These are phyloP conservation scores for Nansenia antarctica DNA, from an alignment of 2,113 vertebrate species.

Conservation along the genomic window DNA sequence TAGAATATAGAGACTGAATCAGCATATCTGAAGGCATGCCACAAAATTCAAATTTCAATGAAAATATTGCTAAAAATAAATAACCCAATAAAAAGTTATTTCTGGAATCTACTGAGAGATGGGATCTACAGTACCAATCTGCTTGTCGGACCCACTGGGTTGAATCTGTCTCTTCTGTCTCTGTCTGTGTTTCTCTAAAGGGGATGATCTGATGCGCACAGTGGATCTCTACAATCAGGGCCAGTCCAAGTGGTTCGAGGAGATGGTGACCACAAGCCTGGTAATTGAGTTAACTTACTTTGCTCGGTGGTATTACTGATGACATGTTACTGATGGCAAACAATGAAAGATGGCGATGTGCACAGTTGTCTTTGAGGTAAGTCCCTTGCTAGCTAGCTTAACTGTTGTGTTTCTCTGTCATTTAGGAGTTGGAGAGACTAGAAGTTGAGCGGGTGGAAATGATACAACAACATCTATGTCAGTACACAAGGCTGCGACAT, in stretches of 20 bases:
- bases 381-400: background rate
- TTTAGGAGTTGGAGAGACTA: slow-evolving; percentile 92
- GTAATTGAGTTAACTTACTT: slow-evolving; percentile 59
- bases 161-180: background rate
- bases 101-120: background rate
- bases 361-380: background rate
- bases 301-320: background rate
- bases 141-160: background rate
- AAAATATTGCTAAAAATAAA: too few species aligned
- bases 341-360: background rate
- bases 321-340: background rate
- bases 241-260: slow-evolving; percentile 98
- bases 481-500: slow-evolving; percentile 93
- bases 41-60: too few species aligned
- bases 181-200: slow-evolving; percentile 66
- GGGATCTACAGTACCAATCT: background rate
- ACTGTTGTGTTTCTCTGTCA: background rate
- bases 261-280: slow-evolving; percentile 97
- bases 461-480: slow-evolving; percentile 93
- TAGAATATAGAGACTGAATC: too few species aligned
- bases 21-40: too few species aligned
- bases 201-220: slow-evolving; percentile 96
- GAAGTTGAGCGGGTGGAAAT: slow-evolving; percentile 96
- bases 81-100: too few species aligned
- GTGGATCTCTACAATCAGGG: slow-evolving; percentile 98